Conservation (phyloP, 2,797 vertebrate genomes). For the Balearica regulorum region DNA sequence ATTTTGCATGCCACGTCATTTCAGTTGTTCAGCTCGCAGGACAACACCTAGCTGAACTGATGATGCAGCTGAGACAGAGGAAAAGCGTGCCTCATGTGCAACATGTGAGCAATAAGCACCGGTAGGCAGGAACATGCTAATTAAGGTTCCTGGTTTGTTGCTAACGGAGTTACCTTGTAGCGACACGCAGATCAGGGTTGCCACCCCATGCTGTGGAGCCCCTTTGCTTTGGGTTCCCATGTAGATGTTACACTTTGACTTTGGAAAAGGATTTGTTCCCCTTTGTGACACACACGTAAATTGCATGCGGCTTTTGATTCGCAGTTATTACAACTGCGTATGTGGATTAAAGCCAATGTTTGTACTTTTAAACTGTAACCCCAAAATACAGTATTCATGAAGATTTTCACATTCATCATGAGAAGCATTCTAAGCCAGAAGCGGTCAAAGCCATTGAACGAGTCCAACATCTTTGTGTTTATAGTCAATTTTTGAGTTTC, state of each 20-base stretch:
- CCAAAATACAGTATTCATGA: too few species aligned
- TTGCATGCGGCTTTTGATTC: not conserved
- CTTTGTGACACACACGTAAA: too few species aligned
- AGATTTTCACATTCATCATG: not conserved
- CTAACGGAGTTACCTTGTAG: not conserved
- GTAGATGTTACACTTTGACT: not conserved
- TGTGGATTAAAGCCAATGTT: not conserved
- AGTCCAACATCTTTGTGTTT: not conserved
- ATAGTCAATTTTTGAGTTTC: not conserved
- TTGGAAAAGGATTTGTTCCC: not conserved
- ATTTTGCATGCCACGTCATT: not conserved
- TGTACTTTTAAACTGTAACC: not conserved
- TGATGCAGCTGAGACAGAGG: not conserved
- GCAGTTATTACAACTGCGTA: not conserved
- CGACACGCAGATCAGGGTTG: too few species aligned
- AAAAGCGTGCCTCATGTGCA: not conserved
- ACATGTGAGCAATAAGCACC: not conserved
- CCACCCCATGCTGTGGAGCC: not conserved
- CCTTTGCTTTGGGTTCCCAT: not conserved
- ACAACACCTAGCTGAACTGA: not conserved
- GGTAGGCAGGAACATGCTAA: not conserved
- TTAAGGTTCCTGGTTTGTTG: not conserved
- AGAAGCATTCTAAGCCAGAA: not conserved
- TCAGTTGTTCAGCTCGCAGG: not conserved
- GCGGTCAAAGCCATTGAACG: not conserved